Conservation (phyloP, 2,113 vertebrate species). For the Hippocampus comes region DNA sequence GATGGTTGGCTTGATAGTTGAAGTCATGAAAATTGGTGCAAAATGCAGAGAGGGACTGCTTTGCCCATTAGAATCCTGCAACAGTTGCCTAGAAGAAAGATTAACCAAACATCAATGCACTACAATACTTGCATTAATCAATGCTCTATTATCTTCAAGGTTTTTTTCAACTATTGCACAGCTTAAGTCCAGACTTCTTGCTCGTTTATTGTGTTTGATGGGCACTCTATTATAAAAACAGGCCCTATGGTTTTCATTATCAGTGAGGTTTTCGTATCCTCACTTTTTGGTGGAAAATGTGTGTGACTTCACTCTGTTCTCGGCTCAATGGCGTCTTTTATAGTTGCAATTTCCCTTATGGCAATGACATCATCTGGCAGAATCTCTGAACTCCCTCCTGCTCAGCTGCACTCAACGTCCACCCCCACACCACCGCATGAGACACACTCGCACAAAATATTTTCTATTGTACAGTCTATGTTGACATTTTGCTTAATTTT, state of each 20-base stretch:
- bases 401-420: constrained; percentile 20
- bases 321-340: constrained; percentile 67
- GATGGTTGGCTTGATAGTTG: too few species aligned
- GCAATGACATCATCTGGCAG: constrained; percentile 70
- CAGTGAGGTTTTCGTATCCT: constrained; percentile 12
- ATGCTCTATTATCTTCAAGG: background rate
- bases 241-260: constrained; percentile 9
- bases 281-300: constrained; percentile 32
- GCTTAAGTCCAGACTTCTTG: background rate
- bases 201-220: background rate
- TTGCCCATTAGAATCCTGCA: too few species aligned
- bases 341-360: constrained; percentile 61
- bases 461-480: background rate
- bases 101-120: background rate
- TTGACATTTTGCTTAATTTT: background rate
- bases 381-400: constrained; percentile 21
- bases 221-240: background rate
- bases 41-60: too few species aligned
- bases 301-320: constrained; percentile 56
- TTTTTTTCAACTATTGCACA: background rate
- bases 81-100: too few species aligned
- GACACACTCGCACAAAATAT: constrained; percentile 37
- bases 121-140: background rate
- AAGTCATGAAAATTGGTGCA: too few species aligned
- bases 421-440: constrained; percentile 17